Conservation (phyloP, 2,797 vertebrate species). For the Oreortyx pictus region DNA sequence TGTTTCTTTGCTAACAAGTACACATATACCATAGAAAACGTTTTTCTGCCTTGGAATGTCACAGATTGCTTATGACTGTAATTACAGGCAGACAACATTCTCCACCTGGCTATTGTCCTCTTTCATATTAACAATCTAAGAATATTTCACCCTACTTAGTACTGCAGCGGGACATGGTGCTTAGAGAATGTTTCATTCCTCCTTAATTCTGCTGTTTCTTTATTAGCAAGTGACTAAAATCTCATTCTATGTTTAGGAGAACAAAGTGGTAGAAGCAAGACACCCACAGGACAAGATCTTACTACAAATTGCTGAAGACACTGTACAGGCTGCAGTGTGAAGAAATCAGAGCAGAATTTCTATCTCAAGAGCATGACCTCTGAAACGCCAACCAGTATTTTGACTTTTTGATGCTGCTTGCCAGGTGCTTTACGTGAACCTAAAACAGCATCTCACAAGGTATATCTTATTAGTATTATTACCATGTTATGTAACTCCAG, state of each 20-base stretch:
- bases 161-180: neutral
- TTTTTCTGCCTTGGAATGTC: neutral
- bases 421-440: neutral
- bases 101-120: neutral
- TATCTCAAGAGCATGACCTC: neutral
- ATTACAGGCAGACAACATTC: neutral
- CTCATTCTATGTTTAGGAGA: neutral
- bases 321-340: accelerated
- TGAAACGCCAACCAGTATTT: neutral
- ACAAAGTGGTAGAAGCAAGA: neutral
- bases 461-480: neutral
- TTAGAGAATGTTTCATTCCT: neutral
- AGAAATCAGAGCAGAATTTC: neutral
- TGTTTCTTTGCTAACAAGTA: neutral
- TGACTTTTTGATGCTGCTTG: neutral
- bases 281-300: neutral
- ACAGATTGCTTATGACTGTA: slow-evolving; percentile 11
- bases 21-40: neutral
- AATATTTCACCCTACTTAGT: neutral
- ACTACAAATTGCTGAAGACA: neutral
- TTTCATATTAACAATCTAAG: neutral
- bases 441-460: neutral
- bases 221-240: neutral
- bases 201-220: neutral
- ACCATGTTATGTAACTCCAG: neutral